phyloP scores from a whole-genome alignment of 2,113 vertebrate genomes.

The Dasyprocta punctata region DNA sequence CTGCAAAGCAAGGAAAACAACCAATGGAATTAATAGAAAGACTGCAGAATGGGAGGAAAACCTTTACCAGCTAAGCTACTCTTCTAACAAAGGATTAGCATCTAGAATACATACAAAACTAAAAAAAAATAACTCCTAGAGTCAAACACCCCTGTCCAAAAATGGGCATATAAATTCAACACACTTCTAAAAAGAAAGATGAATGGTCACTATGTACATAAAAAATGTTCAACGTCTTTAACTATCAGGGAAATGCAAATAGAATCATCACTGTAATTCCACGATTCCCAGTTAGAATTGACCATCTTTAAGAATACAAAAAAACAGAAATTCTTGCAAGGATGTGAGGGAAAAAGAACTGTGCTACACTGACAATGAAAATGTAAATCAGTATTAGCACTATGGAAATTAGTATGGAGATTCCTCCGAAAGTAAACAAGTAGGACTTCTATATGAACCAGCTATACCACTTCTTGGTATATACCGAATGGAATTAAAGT shows the following conservation, averaged over 20 bases:
- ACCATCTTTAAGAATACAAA: neutral
- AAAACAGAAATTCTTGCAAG: neutral
- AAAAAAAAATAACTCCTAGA: neutral
- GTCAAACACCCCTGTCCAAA: neutral
- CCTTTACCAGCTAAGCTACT: neutral
- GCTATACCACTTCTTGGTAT: neutral
- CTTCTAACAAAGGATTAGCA: neutral
- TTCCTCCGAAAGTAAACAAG: neutral
- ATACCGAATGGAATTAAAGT: neutral
- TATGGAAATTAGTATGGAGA: neutral
- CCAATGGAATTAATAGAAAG: neutral
- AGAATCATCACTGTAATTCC: neutral
- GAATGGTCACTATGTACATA: neutral
- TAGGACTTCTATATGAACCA: neutral
- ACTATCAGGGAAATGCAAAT: neutral
- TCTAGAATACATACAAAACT: neutral
- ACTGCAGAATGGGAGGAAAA: neutral
- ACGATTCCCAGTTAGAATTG: neutral
- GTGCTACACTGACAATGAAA: neutral
- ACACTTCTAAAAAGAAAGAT: neutral
- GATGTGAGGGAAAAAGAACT: neutral
- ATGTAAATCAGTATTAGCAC: neutral
- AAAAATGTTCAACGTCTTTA: neutral
- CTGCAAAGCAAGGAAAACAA: neutral
- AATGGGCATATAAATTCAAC: neutral